phyloP scores from a whole-genome alignment of 2,888 invertebrate genomes.

The Scaptomyza polygonia region DNA sequence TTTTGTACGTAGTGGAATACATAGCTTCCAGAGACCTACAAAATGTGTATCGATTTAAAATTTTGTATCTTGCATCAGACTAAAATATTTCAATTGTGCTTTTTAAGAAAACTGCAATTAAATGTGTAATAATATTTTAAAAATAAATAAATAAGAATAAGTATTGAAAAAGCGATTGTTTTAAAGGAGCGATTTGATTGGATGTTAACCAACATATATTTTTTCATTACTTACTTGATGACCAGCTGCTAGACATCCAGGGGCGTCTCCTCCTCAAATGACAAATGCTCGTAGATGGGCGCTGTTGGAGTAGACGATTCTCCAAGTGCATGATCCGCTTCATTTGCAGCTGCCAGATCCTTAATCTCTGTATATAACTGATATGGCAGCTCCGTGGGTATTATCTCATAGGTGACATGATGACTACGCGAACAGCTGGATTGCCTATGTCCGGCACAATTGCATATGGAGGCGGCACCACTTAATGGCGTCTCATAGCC shows the following conservation, averaged over 20 bases:
- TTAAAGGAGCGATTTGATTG: too few relatives aligned
- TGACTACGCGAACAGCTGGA: conserved; percentile 60
- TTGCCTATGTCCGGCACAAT: conserved; percentile 66
- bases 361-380: conserved; percentile 81
- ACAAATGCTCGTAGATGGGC: conserved; percentile 67
- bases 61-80: too few relatives aligned
- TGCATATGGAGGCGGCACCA: conserved; percentile 74
- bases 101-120: conserved; percentile 9
- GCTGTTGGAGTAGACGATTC: conserved; percentile 18
- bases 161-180: too few relatives aligned
- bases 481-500: conserved; percentile 81
- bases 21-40: too few relatives aligned
- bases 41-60: too few relatives aligned
- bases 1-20: too few relatives aligned
- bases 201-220: too few relatives aligned
- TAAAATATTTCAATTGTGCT: too few relatives aligned
- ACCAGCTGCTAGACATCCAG: conserved; percentile 25
- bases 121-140: conserved; percentile 7
- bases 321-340: not conserved
- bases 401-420: conserved; percentile 80
- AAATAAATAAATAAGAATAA: not conserved
- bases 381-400: conserved; percentile 72
- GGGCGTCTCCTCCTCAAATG: conserved; percentile 36
- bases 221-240: conserved; percentile 18
- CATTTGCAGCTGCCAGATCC: conserved; percentile 43